Conservation (phyloP, 2,888 invertebrate species). For the Lochmaea crataegi region DNA sequence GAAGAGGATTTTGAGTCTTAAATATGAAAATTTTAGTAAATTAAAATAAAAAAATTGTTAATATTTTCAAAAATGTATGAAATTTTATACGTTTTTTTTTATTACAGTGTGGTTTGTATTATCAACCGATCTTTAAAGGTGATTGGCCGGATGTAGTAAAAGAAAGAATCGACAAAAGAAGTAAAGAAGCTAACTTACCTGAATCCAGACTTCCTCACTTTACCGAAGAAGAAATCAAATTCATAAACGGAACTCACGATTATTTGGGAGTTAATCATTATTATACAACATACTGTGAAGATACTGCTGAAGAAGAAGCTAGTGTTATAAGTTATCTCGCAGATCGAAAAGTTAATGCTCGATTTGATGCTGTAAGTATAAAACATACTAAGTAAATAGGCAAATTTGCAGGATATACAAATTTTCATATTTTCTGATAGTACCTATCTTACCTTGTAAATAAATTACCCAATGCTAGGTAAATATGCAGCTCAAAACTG, state of each 20-base stretch:
- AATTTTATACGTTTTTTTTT: background rate
- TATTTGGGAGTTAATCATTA: constrained; percentile 82
- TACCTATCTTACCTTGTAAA: no score
- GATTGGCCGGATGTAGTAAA: constrained; percentile 77
- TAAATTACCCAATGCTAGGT: no score
- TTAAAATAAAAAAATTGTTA: no score
- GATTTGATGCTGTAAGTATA: background rate
- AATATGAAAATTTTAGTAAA: no score
- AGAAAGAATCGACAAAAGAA: constrained; percentile 69
- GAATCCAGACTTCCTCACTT: constrained; percentile 74
- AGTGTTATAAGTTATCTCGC: constrained; percentile 24
- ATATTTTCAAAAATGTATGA: no score
- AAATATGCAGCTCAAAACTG: no score
- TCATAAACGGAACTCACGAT: constrained; percentile 74
- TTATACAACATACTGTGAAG: constrained; percentile 68
- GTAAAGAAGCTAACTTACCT: constrained; percentile 62
- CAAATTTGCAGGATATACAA: no score
- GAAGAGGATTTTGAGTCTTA: no score
- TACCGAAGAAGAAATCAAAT: constrained; percentile 70
- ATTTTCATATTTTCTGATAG: no score
- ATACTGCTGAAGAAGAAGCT: constrained; percentile 27
- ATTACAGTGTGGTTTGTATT: constrained; percentile 47
- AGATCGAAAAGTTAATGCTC: constrained; percentile 24
- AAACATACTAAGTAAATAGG: no score
- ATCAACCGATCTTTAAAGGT: constrained; percentile 72